Base-by-base conservation (phyloP, 2,797 vertebrate species). In the Acanthopagrus latus region DNA sequence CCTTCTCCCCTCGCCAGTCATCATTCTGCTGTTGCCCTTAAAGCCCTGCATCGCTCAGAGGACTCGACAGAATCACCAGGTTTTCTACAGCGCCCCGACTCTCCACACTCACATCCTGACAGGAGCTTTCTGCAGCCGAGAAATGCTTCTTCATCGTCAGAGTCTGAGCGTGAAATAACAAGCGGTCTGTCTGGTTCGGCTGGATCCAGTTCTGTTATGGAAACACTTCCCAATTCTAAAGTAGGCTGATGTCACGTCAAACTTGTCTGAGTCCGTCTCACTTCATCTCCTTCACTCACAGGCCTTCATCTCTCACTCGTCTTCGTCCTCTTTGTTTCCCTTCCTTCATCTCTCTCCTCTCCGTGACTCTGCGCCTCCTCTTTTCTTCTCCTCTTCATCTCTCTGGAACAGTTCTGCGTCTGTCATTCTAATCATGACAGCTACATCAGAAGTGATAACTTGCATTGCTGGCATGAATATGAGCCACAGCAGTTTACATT, bases 1-100 rank as follows among this genome's bases (percentile, higher is more conserved):
- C 82, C 86, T 84, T 64, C 47, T 51, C 44, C 73, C 78, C 57
- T 78, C 76, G n/a, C 59, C 82, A 89, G 86, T 90, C 86, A 87
- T 91, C 74, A 38, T 63, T 55, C 71, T 68, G 55, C 54, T 65
- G 78, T 83, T 85, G 62, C 65, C 71, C 80, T 80, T 65, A 73
- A 76, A 84, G 71, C 76, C 76, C 33, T 63, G 7, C 54, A 9
- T 71, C 48, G 64, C 85, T 84, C 70, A 44, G 77, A 58, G 9
- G 73, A 73, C 64, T 75, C 54, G 71, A 74, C 46, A 78, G 83
- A 88, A 89, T 80, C 76, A 76, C 80, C 70, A 83, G 71, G 73
- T 68, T 80, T 63, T 80, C 54, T 81, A 59, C 85, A 58, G 81
- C 85, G 87, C 69, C 72, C 59, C 27, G 13, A 47, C 23, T 56